phyloP scores from a whole-genome alignment of 2,888 invertebrate genomes.

The Mongoloraphidia duomilia region DNA sequence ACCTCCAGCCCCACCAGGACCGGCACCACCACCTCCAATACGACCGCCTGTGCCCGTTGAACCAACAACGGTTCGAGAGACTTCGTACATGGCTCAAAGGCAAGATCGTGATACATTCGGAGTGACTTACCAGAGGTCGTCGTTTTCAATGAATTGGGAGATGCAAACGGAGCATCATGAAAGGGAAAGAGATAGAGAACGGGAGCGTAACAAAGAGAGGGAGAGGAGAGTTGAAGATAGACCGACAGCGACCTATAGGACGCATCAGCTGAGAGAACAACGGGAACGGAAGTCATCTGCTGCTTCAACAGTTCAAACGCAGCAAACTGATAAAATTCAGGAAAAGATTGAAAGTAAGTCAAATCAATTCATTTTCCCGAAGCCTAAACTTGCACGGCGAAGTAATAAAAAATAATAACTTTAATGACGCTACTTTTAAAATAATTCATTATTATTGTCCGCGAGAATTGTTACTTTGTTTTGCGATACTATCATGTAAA shows the following conservation, averaged over 20 bases:
- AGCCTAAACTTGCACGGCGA: too few species aligned
- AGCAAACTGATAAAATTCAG: slow-evolving; percentile 40
- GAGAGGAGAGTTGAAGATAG: slow-evolving; percentile 23
- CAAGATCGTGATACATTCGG: slow-evolving; percentile 61
- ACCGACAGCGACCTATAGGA: slow-evolving; percentile 53
- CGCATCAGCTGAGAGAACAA: slow-evolving; percentile 54
- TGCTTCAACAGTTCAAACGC: slow-evolving; percentile 60
- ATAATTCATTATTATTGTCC: too few species aligned
- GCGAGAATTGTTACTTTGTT: too few species aligned
- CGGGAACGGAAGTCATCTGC: slow-evolving; percentile 57
- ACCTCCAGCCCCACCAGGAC: slow-evolving; percentile 45
- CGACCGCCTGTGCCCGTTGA: slow-evolving; percentile 54
- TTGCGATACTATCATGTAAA: too few species aligned
- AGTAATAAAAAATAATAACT: too few species aligned
- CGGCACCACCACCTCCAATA: slow-evolving; percentile 43
- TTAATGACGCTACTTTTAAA: too few species aligned
- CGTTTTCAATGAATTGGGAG: slow-evolving; percentile 32
- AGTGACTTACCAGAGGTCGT: slow-evolving; percentile 43
- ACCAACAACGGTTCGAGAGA: slow-evolving; percentile 29
- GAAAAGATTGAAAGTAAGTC: slow-evolving; percentile 38
- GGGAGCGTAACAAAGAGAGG: slow-evolving; percentile 8
- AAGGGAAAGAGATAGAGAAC: background rate
- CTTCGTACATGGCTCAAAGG: slow-evolving; percentile 48
- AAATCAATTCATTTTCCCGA: too few species aligned
- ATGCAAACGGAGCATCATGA: slow-evolving; percentile 20